Evolutionary conservation across 2,113 vertebrate species (phyloP).

Genomic region (Catagonus wagneri): DNA sequence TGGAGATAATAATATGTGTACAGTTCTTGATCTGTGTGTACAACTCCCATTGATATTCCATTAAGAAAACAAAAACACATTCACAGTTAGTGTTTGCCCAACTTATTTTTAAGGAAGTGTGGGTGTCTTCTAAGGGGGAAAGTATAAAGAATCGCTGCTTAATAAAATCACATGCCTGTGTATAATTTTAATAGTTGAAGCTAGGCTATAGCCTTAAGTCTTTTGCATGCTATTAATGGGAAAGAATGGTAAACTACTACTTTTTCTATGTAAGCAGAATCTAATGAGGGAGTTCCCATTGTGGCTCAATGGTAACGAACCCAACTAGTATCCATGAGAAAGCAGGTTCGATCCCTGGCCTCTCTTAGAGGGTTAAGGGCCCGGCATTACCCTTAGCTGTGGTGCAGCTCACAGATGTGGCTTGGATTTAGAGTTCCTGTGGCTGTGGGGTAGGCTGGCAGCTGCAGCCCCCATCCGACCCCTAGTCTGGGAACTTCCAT

Average conservation of each 20-base stretch:
- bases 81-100: conserved; percentile 74
- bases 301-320: too few species aligned
- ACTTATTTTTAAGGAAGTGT: conserved; percentile 81
- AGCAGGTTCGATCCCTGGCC: too few species aligned
- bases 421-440: too few species aligned
- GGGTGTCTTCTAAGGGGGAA: conserved; percentile 73
- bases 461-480: too few species aligned
- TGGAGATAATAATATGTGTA: conserved; percentile 83
- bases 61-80: conserved; percentile 84
- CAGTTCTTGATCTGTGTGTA: conserved; percentile 79
- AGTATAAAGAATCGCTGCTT: conserved; percentile 67
- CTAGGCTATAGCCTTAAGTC: conserved; percentile 37
- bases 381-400: too few species aligned
- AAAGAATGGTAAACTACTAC: conserved; percentile 41
- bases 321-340: too few species aligned
- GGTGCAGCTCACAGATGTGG: too few species aligned
- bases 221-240: conserved; percentile 3
- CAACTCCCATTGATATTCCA: conserved; percentile 80
- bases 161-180: conserved; percentile 52
- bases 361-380: too few species aligned
- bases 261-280: conserved; percentile 15
- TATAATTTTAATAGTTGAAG: conserved; percentile 64
- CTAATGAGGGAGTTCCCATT: neutral
- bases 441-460: too few species aligned
- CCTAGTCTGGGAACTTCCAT: too few species aligned